Base-by-base conservation (phyloP, 2,888 invertebrate genomes). In the Phyllotreta striolata region DNA sequence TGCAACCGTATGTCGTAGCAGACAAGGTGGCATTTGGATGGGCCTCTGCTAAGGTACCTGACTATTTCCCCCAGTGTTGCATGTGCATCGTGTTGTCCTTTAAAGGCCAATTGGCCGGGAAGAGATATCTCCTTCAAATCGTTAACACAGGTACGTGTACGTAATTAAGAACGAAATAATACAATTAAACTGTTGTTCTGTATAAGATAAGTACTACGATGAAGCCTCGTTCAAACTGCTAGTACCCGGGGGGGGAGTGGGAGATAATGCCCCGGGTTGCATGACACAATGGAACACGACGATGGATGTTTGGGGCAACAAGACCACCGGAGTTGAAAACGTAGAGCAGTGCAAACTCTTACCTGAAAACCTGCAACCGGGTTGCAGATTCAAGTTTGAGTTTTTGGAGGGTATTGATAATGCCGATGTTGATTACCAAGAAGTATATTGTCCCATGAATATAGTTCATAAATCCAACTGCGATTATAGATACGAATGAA, bases 171-270 rank as follows among this genome's bases (percentile, higher is more conserved):
- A 70, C 46, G 67, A 67, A 40, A n/a, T n/a, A n/a, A n/a, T n/a
- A n/a, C n/a, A n/a, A n/a, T n/a, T n/a, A n/a, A n/a, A n/a, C n/a
- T n/a, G n/a, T n/a, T n/a, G n/a, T n/a, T n/a, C n/a, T n/a, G n/a
- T n/a, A n/a, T n/a, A n/a, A n/a, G n/a, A n/a, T n/a, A n/a, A n/a
- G n/a, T n/a, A n/a, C n/a, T n/a, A n/a, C n/a, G n/a, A n/a, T n/a
- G n/a, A n/a, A n/a, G n/a, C n/a, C n/a, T n/a, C n/a, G n/a, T 69
- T 69, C 14, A 67, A 69, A 12, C 54, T 69, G 24, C 62, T 58
- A 3, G 67, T 67, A 43, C 69, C 67, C 6, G 66, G 67, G 6
- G 70, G 66, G 14, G 69, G 69, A 1, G 69, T 69, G 8, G 69
- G 69, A n/a, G n/a, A n/a, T n/a, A 7, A 54, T 66, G 38, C 67